Base-by-base conservation (phyloP, 1,140 invertebrate genomes). In the Periplaneta americana region DNA sequence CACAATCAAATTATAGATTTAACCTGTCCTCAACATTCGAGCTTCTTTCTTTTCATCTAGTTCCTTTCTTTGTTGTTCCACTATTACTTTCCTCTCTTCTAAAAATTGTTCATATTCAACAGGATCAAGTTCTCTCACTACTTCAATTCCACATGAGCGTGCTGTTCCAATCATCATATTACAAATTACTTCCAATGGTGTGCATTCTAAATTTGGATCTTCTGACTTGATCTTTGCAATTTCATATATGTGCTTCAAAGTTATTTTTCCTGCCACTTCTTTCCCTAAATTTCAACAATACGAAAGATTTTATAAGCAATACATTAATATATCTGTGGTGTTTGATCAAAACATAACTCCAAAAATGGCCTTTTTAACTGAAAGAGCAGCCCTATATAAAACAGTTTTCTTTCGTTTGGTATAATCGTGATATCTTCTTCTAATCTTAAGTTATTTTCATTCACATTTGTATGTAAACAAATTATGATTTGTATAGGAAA, bases 171-270 rank as follows among this genome's bases (percentile, higher is more conserved):
- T 92, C 22, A 99, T 85, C 90, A 93, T 91, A 85, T 93, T 90
- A 87, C 96, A 98, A 84, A 98, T 92, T 85, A 95, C 91, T 89
- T 98, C 84, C 66, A 98, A 85, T 34, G 92, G 88, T 17, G 92
- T 86, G 34, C 93, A 89, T 81, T 93, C 91, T 84, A 95, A 90
- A 17, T 92, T 88, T 34, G 95, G 94, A 90, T 99, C 98, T 87
- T 95, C 87, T 22, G 92, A 90, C 89, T 99, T 99, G 5, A 99
- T 96, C 88, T 94, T 92, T 0, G 98, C 98, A 86, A 99, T 99
- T 93, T 99, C 98, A 90, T 99, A 99, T 36, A 99, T 88, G 90
- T 99, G 98, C 88, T 99, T 99, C 0, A 98, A 86, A 2, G 97
- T 97, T 78, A 99, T 92, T 90, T 95, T 98, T 0, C 98, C 98